These are phyloP conservation scores for Hydra vulgaris DNA, from an alignment of 30 jellyfish, hydroid and myxozoan species.

Conservation along the genomic window DNA sequence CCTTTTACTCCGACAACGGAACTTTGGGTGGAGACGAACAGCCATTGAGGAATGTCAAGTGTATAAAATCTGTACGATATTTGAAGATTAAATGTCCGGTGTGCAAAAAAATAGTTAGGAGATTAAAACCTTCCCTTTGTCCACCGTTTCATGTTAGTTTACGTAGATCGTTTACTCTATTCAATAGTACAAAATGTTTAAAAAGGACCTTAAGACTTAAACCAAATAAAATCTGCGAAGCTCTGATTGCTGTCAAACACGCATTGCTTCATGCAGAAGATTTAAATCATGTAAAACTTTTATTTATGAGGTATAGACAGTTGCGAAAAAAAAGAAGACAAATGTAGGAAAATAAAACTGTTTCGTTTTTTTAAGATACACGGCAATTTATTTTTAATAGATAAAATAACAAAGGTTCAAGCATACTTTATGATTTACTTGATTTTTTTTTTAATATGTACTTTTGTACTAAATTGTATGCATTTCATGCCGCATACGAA, in stretches of 20 bases:
- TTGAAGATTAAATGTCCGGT: not conserved
- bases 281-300: not conserved
- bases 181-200: not conserved
- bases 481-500: too few species aligned
- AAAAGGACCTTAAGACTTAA: not conserved
- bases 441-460: too few species aligned
- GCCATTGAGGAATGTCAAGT: too few species aligned
- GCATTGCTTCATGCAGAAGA: not conserved
- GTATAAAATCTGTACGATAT: too few species aligned
- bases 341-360: too few species aligned
- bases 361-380: too few species aligned
- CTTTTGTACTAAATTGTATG: too few species aligned
- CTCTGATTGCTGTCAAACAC: not conserved
- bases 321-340: not conserved
- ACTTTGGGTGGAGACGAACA: too few species aligned
- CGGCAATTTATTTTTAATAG: too few species aligned
- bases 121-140: not conserved
- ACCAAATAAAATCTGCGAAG: not conserved
- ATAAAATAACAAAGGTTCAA: too few species aligned
- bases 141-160: not conserved
- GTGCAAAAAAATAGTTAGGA: not conserved
- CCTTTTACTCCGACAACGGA: too few species aligned
- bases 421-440: too few species aligned
- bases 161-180: not conserved
- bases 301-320: not conserved